Base-by-base conservation (phyloP, 2,797 vertebrate species). In the Lepus oiostolus region DNA sequence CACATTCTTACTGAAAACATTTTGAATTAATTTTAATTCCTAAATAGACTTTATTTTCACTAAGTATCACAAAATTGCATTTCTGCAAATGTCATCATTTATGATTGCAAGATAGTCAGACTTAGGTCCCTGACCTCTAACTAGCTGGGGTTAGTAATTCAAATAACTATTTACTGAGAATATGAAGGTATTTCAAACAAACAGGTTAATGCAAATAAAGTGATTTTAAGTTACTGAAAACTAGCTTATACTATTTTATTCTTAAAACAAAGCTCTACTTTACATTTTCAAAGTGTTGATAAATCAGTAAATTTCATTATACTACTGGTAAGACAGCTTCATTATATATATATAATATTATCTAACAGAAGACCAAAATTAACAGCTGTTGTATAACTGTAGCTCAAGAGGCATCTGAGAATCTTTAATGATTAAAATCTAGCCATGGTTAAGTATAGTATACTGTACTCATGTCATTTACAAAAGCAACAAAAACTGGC, bases 1-100 rank as follows among this genome's bases (percentile, higher is more conserved):
- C 30, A 85, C 7, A 71, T 68, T 75, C 47, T 75, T 93, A 83
- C 0, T 88, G 70, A 92, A 96, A 95, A 88, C 88, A 84, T 74
- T 93, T 75, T 95, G 19, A 93, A 80, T 63, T 88, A 42, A 72
- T 79, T 80, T 93, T 50, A 81, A 90, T 26, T 16, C 52, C 63
- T 82, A 85, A 68, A 92, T 76, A 70, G 81, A 58, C 14, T 76
- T 88, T 85, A 58, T 94, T 91, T 88, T 88, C 70, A 54, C 24
- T 72, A 79, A 72, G 24, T 54, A 83, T 86, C 70, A 91, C 5
- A n/a, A 50, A 95, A 83, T 9, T 47, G 7, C 32, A 70, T 77
- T 77, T 95, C 75, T 72, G 28, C 24, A 71, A 52, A 75, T 68
- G 26, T 62, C 21, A 65, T 35, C 21, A 84, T 58, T 83, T 90